A percentile compares a stretch with the other conserved stretches of the same genome.
These are phyloP conservation scores for Spheniscus humboldti DNA, from an alignment of 2,797 vertebrate genomes.

Conservation along the genomic window DNA sequence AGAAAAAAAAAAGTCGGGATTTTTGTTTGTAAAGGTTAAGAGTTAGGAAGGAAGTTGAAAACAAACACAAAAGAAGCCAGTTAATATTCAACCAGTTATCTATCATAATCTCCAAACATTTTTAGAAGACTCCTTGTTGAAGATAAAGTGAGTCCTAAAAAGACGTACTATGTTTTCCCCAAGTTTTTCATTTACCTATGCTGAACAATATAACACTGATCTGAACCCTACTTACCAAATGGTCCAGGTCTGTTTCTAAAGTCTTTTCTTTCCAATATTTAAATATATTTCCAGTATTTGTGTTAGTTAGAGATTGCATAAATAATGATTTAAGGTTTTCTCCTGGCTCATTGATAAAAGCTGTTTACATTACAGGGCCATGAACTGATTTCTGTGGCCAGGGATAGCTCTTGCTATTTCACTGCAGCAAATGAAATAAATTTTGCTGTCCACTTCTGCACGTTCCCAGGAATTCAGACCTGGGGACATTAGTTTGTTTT, in stretches of 20 bases:
- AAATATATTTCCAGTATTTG: conserved; percentile 9
- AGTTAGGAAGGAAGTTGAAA: neutral
- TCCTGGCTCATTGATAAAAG: conserved; percentile 31
- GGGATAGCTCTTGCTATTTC: neutral
- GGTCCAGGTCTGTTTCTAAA: neutral
- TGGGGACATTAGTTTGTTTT: neutral
- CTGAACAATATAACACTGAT: neutral
- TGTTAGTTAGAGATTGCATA: neutral
- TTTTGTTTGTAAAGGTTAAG: neutral
- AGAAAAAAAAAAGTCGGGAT: neutral
- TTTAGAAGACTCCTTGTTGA: neutral
- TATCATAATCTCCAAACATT: neutral
- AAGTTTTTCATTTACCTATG: neutral
- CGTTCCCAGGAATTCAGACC: neutral
- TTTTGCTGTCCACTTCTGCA: neutral
- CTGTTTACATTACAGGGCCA: conserved; percentile 20
- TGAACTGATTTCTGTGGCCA: conserved; percentile 5
- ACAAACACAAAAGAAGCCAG: neutral
- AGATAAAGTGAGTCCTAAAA: neutral
- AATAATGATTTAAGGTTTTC: conserved; percentile 26
- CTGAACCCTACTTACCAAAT: neutral
- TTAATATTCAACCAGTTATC: neutral
- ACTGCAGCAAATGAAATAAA: neutral
- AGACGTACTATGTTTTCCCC: neutral
- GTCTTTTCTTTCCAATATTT: neutral